Evolutionary conservation across 2,113 vertebrate genomes (phyloP), one percentile per base, ranked within the genome.

Genomic region (Trochalopteron elliotii): DNA sequence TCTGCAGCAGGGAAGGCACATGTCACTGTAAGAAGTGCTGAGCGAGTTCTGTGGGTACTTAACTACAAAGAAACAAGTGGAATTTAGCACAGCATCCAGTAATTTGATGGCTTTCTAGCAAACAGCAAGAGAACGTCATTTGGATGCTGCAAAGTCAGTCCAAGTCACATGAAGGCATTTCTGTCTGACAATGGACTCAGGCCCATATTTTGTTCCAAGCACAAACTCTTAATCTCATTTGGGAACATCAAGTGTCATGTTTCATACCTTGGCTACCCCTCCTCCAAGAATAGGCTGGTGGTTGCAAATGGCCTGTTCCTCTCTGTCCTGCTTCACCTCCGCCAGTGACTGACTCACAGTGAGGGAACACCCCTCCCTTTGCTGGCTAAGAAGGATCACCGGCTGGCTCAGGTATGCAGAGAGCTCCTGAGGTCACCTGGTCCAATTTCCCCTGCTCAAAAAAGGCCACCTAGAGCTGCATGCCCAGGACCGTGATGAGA

Each of bases 401-500:
- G 1, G 10, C 52, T 59, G 33, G 42, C 35, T 57, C 45, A 74
- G 25, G 37, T 31, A 39, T 39, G 24, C 33, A 87, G 31, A 39
- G 24, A 74, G 37, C 12, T 61, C 37, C 53, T 13, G 37, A 81
- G 5, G 28, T 69, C 59, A 60, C 7, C n/a, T 87, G 2, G 24
- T 61, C 37, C 45, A 57, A 71, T 7, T 3, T 2, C 10, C 14
- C 3, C 12, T 11, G 8, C 33, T 30, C 18, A 59, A 67, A 47
- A 25, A 42, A 50, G 9, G 21, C 7, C 19, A 49, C 18, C 31
- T 70, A 59, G 3, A 82, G 17, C 47, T 6, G 2, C 24, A 59
- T 35, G 42, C 2, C 30, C 52, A 79, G 11, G 15, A 63, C 5
- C 4, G 42, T 0, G 2, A 69, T 1, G 0, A 56, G 15, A 80